These are phyloP conservation scores for Ochropleura plecta DNA, from an alignment of 2,888 invertebrate species.

Conservation along the genomic window DNA sequence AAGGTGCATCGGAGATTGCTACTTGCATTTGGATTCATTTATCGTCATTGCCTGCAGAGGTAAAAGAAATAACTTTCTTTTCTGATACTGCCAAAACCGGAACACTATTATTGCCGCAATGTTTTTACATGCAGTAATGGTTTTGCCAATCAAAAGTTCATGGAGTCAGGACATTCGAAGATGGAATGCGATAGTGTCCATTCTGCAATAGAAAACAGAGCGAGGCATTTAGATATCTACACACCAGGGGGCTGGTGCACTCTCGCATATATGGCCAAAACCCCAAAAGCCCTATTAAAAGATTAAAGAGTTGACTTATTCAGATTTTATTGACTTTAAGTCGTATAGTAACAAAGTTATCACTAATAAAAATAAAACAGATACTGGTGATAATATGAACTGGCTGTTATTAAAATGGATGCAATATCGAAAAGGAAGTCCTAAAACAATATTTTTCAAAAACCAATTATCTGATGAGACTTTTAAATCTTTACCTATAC, in stretches of 20 bases:
- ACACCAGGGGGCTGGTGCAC: too few relatives aligned
- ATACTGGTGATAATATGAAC: background rate
- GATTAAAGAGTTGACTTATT: too few relatives aligned
- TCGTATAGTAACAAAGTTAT: background rate
- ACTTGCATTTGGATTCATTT: slow-evolving; percentile 1
- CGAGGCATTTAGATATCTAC: too few relatives aligned
- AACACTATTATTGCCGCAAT: slow-evolving; percentile 33
- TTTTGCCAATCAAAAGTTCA: slow-evolving; percentile 14
- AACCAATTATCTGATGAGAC: background rate
- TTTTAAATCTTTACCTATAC: background rate
- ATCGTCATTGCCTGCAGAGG: background rate
- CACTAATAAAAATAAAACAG: slow-evolving; percentile 4
- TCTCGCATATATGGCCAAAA: too few relatives aligned
- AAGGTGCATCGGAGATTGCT: slow-evolving; percentile 21
- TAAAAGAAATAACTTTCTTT: slow-evolving; percentile 41
- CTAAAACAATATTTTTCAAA: background rate
- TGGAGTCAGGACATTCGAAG: slow-evolving; percentile 7
- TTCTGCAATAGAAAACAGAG: too few relatives aligned
- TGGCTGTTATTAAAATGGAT: slow-evolving; percentile 3
- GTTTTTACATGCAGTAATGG: too few relatives aligned
- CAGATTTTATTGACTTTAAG: background rate
- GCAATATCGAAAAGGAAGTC: background rate
- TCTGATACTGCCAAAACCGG: slow-evolving; percentile 35
- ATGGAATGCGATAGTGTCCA: slow-evolving; percentile 6
- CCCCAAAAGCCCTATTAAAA: too few relatives aligned